Base-by-base conservation (phyloP, 2,888 invertebrate genomes). In the Chymomyza caudatula region DNA sequence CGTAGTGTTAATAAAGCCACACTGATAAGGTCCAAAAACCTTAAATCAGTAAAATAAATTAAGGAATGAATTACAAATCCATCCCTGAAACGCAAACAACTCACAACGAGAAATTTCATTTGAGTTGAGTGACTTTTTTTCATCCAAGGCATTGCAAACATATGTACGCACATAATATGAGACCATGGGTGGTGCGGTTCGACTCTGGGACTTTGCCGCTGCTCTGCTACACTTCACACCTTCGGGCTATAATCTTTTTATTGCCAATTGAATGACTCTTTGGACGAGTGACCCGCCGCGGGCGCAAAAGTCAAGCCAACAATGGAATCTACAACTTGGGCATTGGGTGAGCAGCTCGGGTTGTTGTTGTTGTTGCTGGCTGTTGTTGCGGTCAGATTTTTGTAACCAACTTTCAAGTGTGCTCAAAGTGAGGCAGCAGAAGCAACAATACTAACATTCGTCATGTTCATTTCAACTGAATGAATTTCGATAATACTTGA, bases 171-270 rank as follows among this genome's bases (percentile, higher is more conserved):
- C 44, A 62, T 63, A 52, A 37, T 61, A 77, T 66, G 65, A 11
- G 29, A 37, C 29, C 29, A 8, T 11, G 29, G 11, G 29, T 37
- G 11, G 3, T 37, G 29, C 13, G 17, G 17, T 47, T 47, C 44
- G 44, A 47, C 44, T 15, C 44, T 17, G 51, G 19, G 11, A 37
- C 29, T 17, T 72, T 49, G 59, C 4, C 60, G 23, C 47, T 49
- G 20, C 54, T 65, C 42, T 59, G 44, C 29, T 59, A 78, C 82
- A 80, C 74, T 84, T 84, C 78, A 86, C 87, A 84, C 85, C 83
- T 88, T 83, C 78, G 66, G 86, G 88, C 88, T 74, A 79, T 82
- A 87, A 86, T 86, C 83, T 86, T 85, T 86, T 85, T 85, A 88
- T 85, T 88, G 85, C 78, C 85, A 85, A 77, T 85, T 85, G 75